A percentile compares a stretch with the other conserved stretches of the same genome.
Evolutionary conservation across 2,113 vertebrate genomes (phyloP).

Genomic region (Ochotona curzoniae): DNA sequence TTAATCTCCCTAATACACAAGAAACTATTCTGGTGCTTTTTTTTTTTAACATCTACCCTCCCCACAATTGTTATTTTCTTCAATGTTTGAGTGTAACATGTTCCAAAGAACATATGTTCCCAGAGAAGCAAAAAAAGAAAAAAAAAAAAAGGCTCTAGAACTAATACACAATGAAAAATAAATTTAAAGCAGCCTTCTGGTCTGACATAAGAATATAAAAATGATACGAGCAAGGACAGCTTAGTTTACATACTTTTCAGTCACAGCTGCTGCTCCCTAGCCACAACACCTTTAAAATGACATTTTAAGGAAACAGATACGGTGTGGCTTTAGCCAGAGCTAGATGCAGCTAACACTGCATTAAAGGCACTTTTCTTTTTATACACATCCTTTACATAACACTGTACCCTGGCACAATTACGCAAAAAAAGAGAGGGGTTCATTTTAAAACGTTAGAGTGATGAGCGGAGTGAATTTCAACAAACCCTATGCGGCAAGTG

Average conservation of each 20-base stretch:
- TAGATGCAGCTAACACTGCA: conserved; percentile 74
- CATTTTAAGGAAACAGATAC: conserved; percentile 86
- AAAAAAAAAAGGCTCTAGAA: conserved; percentile 84
- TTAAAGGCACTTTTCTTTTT: conserved; percentile 83
- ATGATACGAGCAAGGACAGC: conserved; percentile 89
- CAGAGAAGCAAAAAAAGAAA: conserved; percentile 79
- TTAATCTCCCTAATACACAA: conserved; percentile 71
- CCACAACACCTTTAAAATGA: conserved; percentile 90
- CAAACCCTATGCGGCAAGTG: conserved; percentile 68
- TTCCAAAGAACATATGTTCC: conserved; percentile 81
- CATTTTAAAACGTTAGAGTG: conserved; percentile 81
- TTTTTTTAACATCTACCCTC: not conserved
- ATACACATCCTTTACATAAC: conserved; percentile 70
- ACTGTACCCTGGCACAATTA: conserved; percentile 77
- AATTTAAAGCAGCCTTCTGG: conserved; percentile 90
- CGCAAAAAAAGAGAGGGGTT: conserved; percentile 67
- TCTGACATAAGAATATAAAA: conserved; percentile 90
- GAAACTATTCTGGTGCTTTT: conserved; percentile 82
- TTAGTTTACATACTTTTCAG: conserved; percentile 92
- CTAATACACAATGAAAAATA: conserved; percentile 90
- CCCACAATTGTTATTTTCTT: conserved; percentile 84
- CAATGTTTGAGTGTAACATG: conserved; percentile 78
- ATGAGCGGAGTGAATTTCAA: conserved; percentile 80
- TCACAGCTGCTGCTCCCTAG: conserved; percentile 89
- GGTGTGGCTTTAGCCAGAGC: conserved; percentile 72